Conservation (phyloP, 2,113 vertebrate genomes). For the Psephotus haematonotus region DNA sequence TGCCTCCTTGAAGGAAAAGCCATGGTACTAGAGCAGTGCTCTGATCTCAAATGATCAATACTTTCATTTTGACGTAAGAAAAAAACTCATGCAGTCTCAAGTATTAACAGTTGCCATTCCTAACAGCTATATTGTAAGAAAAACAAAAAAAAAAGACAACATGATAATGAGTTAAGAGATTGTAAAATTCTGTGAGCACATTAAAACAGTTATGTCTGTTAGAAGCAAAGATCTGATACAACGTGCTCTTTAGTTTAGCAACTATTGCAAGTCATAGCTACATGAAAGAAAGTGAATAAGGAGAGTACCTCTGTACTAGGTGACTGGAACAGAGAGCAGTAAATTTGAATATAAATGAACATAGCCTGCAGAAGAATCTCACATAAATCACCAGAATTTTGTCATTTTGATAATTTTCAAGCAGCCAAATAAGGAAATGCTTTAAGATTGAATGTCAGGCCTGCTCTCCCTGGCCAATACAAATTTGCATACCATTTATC, state of each 20-base stretch:
- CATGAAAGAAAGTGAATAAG: not conserved
- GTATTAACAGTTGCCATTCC: not conserved
- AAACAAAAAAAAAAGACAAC: not conserved
- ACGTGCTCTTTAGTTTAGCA: not conserved
- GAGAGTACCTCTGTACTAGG: not conserved
- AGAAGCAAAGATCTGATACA: not conserved
- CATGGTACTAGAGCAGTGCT: rapidly evolving
- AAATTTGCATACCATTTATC: not conserved
- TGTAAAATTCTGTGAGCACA: not conserved
- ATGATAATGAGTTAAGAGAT: not conserved
- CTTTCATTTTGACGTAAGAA: not conserved
- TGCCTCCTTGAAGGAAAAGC: not conserved
- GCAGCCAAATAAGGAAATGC: not conserved
- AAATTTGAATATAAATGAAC: not conserved
- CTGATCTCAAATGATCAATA: not conserved
- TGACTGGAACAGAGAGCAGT: not conserved
- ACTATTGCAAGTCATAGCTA: not conserved
- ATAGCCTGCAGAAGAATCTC: not conserved
- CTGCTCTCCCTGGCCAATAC: not conserved
- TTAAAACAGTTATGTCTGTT: not conserved
- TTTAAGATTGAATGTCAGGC: not conserved
- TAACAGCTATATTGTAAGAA: not conserved
- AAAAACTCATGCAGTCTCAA: not conserved
- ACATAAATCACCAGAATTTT: not conserved
- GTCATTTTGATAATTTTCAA: not conserved